Evolutionary conservation across 2,113 vertebrate genomes (phyloP), one percentile per base, ranked within the genome.

Genomic region (Tylochromis polylepis): DNA sequence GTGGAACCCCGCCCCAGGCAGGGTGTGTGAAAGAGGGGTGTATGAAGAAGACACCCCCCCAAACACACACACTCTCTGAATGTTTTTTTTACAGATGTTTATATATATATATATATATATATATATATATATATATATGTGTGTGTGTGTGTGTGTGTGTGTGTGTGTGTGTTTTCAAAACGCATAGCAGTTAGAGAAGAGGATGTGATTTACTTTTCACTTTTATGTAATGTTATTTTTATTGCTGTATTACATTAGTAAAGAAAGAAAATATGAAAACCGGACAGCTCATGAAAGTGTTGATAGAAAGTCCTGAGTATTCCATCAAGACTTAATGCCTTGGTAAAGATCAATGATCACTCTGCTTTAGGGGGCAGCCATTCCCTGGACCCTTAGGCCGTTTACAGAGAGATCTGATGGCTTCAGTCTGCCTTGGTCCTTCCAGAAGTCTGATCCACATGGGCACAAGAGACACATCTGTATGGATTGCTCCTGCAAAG

Each of bases 371-470:
- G 57, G 34, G 24, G 60, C 22, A 91, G 60, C 57, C 86, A 90
- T 91, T 93, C 82, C 83, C 62, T 91, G 75, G 53, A 93, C 82
- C 87, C 79, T 59, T 75, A 94, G 90, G 85, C 84, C 90, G 85
- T 92, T 93, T 94, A 91, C 60, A 92, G 75, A 85, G 82, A 83
- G 90, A 88, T 91, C 92, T 92, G 91, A 95, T 94, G 92, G 90
- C 91, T 91, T 91, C 65, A 79, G 88, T 86, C 87, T 62, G 81
- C 83, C 92, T 93, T 81, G 65, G 89, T 83, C 43, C 89, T 87
- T 90, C 86, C 78, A 92, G 88, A 91, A 89, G 92, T 93, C 90
- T 92, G 93, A 95, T 94, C 90, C 92, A 92, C 89, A 89, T 75
- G 79, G 86, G 56, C 89, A 90, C 90, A 88, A 60, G 85, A 91